phyloP scores from a whole-genome alignment of 2,888 invertebrate species.

The Ormia ochracea region DNA sequence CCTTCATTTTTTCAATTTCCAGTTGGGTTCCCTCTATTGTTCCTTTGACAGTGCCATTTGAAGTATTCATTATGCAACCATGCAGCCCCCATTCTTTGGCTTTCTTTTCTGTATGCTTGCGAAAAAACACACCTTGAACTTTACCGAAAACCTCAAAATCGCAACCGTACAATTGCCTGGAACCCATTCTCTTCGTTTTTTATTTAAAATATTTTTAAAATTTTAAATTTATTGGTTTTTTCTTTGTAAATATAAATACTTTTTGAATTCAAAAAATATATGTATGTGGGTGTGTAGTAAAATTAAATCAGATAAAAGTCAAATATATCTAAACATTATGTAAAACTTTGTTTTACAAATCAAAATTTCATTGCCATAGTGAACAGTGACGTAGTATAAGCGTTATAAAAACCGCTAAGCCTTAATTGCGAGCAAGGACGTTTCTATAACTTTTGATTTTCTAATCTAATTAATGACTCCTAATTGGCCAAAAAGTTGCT shows the following conservation, averaged over 20 bases:
- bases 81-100: slow-evolving; percentile 79
- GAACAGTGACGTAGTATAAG: not conserved
- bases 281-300: no score
- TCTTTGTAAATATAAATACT: not conserved
- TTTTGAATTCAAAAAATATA: not conserved
- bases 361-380: not conserved
- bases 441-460: no score
- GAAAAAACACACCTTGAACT: slow-evolving; percentile 68
- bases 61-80: slow-evolving; percentile 84
- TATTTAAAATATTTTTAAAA: not conserved
- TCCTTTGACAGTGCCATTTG: slow-evolving; percentile 80
- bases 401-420: not conserved
- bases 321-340: no score
- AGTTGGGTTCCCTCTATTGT: slow-evolving; percentile 79
- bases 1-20: slow-evolving; percentile 79
- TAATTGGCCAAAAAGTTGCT: no score
- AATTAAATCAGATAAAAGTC: no score
- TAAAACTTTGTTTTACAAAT: slow-evolving; percentile 2
- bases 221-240: not conserved
- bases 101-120: slow-evolving; percentile 79
- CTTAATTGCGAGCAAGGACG: no score
- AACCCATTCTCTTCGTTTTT: slow-evolving; percentile 30
- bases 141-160: slow-evolving; percentile 70
- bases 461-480: no score
- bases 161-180: slow-evolving; percentile 65